phyloP scores from a whole-genome alignment of 2,113 vertebrate genomes.

The Nanorana parkeri region DNA sequence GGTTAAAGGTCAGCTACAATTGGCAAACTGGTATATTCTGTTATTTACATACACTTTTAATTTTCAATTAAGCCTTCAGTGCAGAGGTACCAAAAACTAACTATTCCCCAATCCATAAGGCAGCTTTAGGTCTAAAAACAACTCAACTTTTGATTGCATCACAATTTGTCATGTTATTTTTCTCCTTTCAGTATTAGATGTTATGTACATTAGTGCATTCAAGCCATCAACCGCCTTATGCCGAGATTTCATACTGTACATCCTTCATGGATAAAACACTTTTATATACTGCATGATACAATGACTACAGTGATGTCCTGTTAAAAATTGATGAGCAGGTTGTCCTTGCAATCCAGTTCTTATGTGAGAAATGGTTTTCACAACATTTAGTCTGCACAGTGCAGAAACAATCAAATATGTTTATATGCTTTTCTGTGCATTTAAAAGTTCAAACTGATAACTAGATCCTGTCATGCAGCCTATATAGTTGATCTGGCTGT shows the following conservation, averaged over 20 bases:
- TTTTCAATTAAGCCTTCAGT: no score
- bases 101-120: no score
- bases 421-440: no score
- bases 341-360: constrained; percentile 29
- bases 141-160: no score
- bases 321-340: constrained; percentile 32
- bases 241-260: background rate
- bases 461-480: no score
- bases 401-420: constrained; percentile 6
- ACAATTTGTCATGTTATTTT: background rate
- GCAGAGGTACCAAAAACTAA: no score
- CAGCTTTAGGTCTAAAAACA: no score
- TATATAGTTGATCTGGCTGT: no score
- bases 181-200: background rate
- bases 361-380: background rate
- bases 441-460: no score
- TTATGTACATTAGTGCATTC: background rate
- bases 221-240: constrained; percentile 6
- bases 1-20: no score
- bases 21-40: no score
- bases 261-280: constrained; percentile 21
- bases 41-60: no score
- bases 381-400: constrained; percentile 2
- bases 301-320: constrained; percentile 1
- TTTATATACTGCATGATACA: constrained; percentile 20